Evolutionary conservation across 1,140 invertebrate species (phyloP), one percentile per base, ranked within the genome.

Genomic region (Drosophila micromelanica): DNA sequence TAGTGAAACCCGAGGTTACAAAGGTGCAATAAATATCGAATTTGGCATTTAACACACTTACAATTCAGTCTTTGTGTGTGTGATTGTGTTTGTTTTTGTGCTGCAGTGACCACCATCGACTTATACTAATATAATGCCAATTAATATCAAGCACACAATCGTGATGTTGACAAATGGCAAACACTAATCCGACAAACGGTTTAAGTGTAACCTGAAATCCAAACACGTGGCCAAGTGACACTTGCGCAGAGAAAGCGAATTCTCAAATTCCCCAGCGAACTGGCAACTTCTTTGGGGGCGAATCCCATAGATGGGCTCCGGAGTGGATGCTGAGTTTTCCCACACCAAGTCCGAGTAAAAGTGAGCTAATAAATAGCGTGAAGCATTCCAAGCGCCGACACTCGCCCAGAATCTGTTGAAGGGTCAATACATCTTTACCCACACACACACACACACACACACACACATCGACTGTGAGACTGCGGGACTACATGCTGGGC

Each of bases 331-430:
- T 8, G n/a, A 15, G 37, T 57, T 61, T 55, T 30, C 40, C 32
- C 40, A 40, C 67, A 42, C 80, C 52, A 12, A 57, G 73, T 56
- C 35, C 69, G 45, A 76, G 73, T 80, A 84, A 89, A 89, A 89
- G 84, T 89, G 85, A 89, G 84, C 84, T 84, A 89, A 89, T 89
- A 89, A 89, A 89, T 89, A 80, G 84, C 84, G 84, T 89, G 84
- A 89, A 89, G 76, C 70, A 89, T 89, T 77, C 76, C 69, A 45
- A 85, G 73, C 64, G 49, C 70, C 80, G 75, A 70, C 48, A 69
- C 75, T 61, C 55, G 42, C 32, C 65, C 42, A 55, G 59, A 72
- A 68, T 69, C 51, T 57, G 68, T 80, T 76, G 76, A 90, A 90
- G 81, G 86, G 86, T 90, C 86, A 90, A 90, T 90, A 90, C 73